phyloP scores from a whole-genome alignment of 2,113 vertebrate species.

The Marcusenius ussheri region DNA sequence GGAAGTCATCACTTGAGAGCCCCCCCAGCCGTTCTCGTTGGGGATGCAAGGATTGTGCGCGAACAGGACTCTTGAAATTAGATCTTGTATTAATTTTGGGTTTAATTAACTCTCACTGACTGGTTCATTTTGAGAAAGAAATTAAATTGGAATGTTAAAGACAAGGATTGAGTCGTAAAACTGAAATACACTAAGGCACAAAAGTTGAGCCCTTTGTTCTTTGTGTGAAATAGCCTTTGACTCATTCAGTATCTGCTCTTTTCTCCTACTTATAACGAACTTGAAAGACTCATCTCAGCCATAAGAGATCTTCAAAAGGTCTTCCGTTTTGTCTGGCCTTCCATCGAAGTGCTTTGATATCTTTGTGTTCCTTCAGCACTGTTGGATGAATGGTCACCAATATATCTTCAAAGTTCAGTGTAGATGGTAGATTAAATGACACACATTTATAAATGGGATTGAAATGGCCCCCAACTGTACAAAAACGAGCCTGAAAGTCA shows the following conservation, averaged over 20 bases:
- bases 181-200: neutral
- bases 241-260: neutral
- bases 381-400: neutral
- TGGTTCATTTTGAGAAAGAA: conserved; percentile 5
- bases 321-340: neutral
- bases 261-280: neutral
- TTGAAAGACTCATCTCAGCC: neutral
- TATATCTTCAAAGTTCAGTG: neutral
- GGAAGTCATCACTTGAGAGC: too few relatives aligned
- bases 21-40: neutral
- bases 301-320: neutral
- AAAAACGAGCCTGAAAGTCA: neutral
- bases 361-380: neutral
- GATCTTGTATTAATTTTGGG: conserved; percentile 11
- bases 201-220: neutral
- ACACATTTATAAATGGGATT: neutral
- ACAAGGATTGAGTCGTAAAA: conserved; percentile 7
- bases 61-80: conserved; percentile 9
- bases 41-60: neutral
- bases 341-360: neutral
- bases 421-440: neutral
- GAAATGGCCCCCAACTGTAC: neutral
- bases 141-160: conserved; percentile 8
- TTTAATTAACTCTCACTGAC: conserved; percentile 13
- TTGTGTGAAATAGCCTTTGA: neutral